A percentile compares a stretch with the other conserved stretches of the same genome.
phyloP scores from a whole-genome alignment of 2,797 vertebrate genomes.

The Gallinago nigripennis region DNA sequence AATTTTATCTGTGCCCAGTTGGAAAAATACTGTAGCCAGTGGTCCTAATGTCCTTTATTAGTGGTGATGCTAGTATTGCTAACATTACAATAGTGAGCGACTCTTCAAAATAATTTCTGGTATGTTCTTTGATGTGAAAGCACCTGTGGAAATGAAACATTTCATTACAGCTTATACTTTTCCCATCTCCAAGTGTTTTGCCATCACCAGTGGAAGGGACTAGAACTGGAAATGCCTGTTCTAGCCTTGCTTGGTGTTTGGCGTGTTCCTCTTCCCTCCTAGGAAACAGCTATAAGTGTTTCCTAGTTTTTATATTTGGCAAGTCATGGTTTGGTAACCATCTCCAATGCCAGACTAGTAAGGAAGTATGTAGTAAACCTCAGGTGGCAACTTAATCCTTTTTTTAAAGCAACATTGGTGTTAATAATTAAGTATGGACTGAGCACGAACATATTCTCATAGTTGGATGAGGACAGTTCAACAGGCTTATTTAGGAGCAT shows the following conservation, averaged over 20 bases:
- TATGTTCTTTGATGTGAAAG: background rate
- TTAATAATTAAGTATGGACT: fast-evolving
- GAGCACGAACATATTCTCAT: background rate
- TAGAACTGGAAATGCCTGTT: background rate
- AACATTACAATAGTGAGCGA: background rate
- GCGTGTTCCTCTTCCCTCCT: background rate
- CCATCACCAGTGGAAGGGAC: background rate
- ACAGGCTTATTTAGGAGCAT: background rate
- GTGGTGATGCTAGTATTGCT: background rate
- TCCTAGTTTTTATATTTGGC: fast-evolving
- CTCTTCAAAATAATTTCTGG: fast-evolving
- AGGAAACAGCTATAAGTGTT: background rate
- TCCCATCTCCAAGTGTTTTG: background rate
- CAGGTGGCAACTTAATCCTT: background rate
- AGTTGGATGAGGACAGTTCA: background rate
- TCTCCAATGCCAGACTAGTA: fast-evolving
- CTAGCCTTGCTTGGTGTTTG: background rate
- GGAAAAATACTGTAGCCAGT: background rate
- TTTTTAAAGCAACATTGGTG: background rate
- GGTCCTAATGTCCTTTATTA: background rate
- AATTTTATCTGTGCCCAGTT: background rate
- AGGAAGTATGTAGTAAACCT: background rate
- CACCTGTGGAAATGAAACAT: background rate
- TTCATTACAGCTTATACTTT: fast-evolving
- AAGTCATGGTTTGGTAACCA: background rate